Conservation (phyloP, 2,113 vertebrate genomes). For the Meriones unguiculatus region DNA sequence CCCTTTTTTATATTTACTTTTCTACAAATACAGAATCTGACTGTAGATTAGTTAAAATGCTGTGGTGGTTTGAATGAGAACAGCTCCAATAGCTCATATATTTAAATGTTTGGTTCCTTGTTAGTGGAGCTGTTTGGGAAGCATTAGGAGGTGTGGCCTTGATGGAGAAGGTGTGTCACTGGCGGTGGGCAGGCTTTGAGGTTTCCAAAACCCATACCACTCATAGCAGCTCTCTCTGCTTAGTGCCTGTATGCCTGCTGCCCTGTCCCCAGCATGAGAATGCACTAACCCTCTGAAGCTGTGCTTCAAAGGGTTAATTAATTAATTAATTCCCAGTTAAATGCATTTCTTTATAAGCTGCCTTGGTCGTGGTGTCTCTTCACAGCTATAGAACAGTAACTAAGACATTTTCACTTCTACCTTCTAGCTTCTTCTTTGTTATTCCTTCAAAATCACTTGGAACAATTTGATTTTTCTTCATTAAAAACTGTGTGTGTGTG, state of each 20-base stretch:
- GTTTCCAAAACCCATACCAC: neutral
- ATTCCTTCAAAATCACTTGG: constrained; percentile 46
- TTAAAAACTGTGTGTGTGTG: neutral
- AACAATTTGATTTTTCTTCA: constrained; percentile 1
- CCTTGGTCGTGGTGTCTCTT: neutral
- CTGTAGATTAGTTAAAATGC: constrained; percentile 48
- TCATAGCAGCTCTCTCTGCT: neutral
- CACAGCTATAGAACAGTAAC: neutral
- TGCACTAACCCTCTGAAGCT: neutral
- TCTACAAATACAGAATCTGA: neutral
- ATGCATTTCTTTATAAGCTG: neutral
- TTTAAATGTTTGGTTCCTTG: neutral
- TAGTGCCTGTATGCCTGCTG: neutral
- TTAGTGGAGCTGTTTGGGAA: neutral
- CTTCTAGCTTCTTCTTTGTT: constrained; percentile 55
- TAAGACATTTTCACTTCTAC: constrained; percentile 1
- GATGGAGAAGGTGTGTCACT: neutral
- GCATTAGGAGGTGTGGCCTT: neutral
- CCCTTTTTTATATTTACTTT: constrained; percentile 47
- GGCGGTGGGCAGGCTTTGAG: neutral
- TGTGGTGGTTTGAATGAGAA: neutral
- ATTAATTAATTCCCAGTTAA: no score
- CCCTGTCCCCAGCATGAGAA: neutral
- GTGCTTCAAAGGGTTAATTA: no score
- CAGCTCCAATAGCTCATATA: no score